Conservation (phyloP, 2,888 invertebrate species). For the Hemithea aestivaria region DNA sequence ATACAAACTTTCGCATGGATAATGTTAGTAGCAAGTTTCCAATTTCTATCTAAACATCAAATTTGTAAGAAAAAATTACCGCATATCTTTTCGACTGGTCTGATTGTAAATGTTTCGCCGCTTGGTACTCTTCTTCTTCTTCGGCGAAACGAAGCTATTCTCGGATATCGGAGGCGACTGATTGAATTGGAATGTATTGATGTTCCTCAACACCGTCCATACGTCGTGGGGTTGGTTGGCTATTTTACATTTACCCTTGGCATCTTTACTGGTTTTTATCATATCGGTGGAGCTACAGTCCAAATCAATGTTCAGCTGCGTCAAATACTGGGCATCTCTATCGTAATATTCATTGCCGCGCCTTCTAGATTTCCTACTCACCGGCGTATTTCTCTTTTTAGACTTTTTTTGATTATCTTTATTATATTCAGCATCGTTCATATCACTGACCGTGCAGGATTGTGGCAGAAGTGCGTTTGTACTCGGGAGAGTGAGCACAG, state of each 20-base stretch:
- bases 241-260: slow-evolving; percentile 15
- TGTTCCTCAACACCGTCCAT: slow-evolving; percentile 61
- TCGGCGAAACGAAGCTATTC: slow-evolving; percentile 39
- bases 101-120: slow-evolving; percentile 33
- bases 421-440: slow-evolving; percentile 61
- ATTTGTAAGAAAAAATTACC: slow-evolving; percentile 31
- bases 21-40: too few species aligned
- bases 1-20: too few species aligned
- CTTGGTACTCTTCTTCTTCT: slow-evolving; percentile 38
- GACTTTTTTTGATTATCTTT: slow-evolving; percentile 35
- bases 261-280: slow-evolving; percentile 40
- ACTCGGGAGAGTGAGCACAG: slow-evolving; percentile 60
- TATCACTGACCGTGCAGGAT: slow-evolving; percentile 60
- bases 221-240: slow-evolving; percentile 37
- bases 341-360: slow-evolving; percentile 46
- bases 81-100: slow-evolving; percentile 43
- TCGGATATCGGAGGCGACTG: slow-evolving; percentile 57
- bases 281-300: slow-evolving; percentile 55
- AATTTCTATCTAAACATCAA: too few species aligned
- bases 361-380: slow-evolving; percentile 29
- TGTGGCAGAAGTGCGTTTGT: slow-evolving; percentile 42
- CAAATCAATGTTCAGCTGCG: slow-evolving; percentile 46
- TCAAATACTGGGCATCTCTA: slow-evolving; percentile 49
- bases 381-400: slow-evolving; percentile 37
- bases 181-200: slow-evolving; percentile 58